These are phyloP conservation scores for Accipiter cooperii DNA, from an alignment of 2,113 vertebrate species.

Conservation along the genomic window DNA sequence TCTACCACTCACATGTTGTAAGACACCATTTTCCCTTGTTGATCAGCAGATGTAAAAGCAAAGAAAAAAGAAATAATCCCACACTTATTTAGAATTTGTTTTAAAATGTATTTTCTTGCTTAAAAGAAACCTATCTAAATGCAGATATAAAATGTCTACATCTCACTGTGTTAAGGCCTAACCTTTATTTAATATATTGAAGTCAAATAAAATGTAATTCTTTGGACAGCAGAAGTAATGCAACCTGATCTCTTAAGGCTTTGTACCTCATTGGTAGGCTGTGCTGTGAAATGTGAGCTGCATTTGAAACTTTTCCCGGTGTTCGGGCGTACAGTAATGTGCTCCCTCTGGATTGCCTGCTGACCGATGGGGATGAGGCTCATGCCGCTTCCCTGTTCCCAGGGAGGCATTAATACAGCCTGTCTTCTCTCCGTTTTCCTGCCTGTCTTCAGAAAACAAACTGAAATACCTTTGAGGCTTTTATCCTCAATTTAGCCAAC, in stretches of 20 bases:
- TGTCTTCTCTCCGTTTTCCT: not conserved
- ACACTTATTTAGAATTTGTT: not conserved
- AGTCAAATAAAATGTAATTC: not conserved
- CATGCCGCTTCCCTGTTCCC: not conserved
- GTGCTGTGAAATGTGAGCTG: not conserved
- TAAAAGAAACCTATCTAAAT: not conserved
- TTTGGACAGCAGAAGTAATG: not conserved
- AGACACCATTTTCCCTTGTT: not conserved
- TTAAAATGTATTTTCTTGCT: not conserved
- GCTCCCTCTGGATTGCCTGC: not conserved
- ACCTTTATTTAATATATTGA: not conserved
- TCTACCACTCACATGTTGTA: not conserved
- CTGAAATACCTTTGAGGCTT: constrained; percentile 23
- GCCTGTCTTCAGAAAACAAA: not conserved
- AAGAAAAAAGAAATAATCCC: not conserved
- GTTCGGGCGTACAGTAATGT: not conserved
- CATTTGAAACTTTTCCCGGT: not conserved
- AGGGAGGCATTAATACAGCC: not conserved
- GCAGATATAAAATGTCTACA: not conserved
- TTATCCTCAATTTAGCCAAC: constrained; percentile 22
- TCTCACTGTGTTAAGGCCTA: not conserved
- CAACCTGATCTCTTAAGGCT: not conserved
- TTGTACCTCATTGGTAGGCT: not conserved
- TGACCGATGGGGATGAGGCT: not conserved
- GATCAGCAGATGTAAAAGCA: not conserved